Percentiles rank a stretch among this genome's conserved stretches.
Evolutionary conservation across 2,888 invertebrate genomes (phyloP).

Genomic region (Lycia hirtaria): DNA sequence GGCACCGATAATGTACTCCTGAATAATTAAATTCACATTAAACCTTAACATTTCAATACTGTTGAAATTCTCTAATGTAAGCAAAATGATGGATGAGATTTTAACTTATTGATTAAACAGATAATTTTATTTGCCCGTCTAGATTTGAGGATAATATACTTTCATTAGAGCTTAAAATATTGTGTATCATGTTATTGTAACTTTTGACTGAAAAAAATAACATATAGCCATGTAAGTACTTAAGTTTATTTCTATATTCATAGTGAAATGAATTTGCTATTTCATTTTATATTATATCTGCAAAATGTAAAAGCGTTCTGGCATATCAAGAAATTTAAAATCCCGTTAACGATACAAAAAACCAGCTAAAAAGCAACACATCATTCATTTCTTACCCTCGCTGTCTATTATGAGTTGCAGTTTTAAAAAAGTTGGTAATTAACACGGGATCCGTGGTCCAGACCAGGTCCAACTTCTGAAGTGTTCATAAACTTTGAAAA

Average conservation of each 20-base stretch:
- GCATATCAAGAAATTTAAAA: neutral
- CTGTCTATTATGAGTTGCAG: slow-evolving; percentile 85
- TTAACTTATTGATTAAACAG: neutral
- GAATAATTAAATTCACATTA: slow-evolving; percentile 40
- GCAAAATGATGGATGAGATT: neutral
- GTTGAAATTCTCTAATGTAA: neutral
- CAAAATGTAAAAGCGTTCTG: no score
- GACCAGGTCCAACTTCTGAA: slow-evolving; percentile 75
- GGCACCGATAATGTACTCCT: slow-evolving; percentile 44
- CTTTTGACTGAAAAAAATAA: no score
- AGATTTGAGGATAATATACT: no score
- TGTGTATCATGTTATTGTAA: no score
- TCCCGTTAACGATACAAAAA: neutral
- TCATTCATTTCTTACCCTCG: slow-evolving; percentile 80
- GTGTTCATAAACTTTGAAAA: slow-evolving; percentile 75
- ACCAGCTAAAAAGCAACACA: slow-evolving; percentile 63
- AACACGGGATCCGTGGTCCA: slow-evolving; percentile 71
- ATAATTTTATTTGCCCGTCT: no score
- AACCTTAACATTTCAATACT: slow-evolving; percentile 24
- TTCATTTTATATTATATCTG: no score
- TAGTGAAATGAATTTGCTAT: no score
- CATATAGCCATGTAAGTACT: no score
- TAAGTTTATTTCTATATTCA: no score
- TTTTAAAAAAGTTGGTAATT: slow-evolving; percentile 83
- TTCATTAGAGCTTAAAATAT: no score